These are phyloP conservation scores for Tachina lurida DNA, from an alignment of 2,888 invertebrate genomes.

Conservation along the genomic window DNA sequence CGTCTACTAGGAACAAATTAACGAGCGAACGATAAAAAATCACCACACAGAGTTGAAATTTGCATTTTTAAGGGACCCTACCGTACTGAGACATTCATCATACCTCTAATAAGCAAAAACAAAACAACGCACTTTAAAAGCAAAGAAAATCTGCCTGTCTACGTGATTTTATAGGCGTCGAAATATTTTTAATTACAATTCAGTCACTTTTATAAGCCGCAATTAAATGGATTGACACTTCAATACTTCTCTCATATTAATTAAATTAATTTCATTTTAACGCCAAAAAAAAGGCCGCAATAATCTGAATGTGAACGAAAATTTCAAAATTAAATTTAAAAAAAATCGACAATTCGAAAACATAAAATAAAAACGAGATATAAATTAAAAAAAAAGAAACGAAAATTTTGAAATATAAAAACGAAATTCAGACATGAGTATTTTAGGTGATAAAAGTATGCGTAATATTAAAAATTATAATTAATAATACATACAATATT, in stretches of 20 bases:
- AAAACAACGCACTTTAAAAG: neutral
- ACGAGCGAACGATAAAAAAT: constrained; percentile 15
- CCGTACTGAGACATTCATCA: constrained; percentile 2
- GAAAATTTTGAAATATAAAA: constrained; percentile 13
- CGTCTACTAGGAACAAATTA: neutral
- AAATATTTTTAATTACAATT: constrained; percentile 47
- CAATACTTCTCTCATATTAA: constrained; percentile 10
- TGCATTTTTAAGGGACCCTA: constrained; percentile 11
- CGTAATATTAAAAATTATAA: constrained; percentile 6
- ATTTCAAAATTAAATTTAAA: constrained; percentile 8
- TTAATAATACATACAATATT: neutral
- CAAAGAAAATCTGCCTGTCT: constrained; percentile 1
- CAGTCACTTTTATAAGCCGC: constrained; percentile 68
- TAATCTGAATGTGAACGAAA: constrained; percentile 43
- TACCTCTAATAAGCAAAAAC: constrained; percentile 14
- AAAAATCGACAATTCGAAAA: constrained; percentile 40
- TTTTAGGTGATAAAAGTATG: constrained; percentile 69
- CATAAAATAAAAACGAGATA: constrained; percentile 39
- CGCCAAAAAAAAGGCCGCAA: constrained; percentile 14
- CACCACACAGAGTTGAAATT: constrained; percentile 60
- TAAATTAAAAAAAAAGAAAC: constrained; percentile 9
- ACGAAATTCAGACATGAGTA: constrained; percentile 56
- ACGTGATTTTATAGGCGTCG: constrained; percentile 60
- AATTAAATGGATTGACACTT: constrained; percentile 61
- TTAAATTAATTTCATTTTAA: constrained; percentile 35